These are phyloP conservation scores for Pollachius pollachius DNA, from an alignment of 2,113 vertebrate genomes.

Conservation along the genomic window DNA sequence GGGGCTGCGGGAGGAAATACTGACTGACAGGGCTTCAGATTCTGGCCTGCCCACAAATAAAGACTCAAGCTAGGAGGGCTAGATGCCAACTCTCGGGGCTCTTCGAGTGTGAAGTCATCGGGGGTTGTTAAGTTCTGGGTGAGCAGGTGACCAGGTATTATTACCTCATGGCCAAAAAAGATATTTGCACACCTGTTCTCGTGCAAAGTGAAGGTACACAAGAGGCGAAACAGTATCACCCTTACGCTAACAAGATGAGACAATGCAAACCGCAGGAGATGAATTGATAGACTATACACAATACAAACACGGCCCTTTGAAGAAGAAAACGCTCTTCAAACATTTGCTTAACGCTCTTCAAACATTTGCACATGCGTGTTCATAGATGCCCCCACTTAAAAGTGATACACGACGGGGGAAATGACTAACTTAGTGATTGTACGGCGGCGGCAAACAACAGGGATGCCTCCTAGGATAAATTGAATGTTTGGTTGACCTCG, in stretches of 20 bases:
- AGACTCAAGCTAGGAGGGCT: constrained; percentile 23
- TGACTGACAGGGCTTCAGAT: constrained; percentile 38
- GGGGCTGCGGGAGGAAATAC: constrained; percentile 32
- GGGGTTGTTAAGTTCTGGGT: not conserved
- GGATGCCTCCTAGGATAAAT: not conserved
- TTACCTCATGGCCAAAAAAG: constrained; percentile 32
- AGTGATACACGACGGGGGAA: not conserved
- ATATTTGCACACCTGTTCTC: constrained; percentile 61
- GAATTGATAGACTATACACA: constrained; percentile 30
- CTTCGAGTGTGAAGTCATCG: too few species aligned
- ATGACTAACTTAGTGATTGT: not conserved
- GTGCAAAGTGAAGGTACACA: constrained; percentile 28
- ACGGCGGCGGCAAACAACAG: not conserved
- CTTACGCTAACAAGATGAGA: constrained; percentile 12
- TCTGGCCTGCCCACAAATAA: constrained; percentile 28
- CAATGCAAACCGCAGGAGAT: not conserved
- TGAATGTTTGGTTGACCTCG: constrained; percentile 5
- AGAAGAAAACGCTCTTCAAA: constrained; percentile 17
- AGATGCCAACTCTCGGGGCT: constrained; percentile 17
- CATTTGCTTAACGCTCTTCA: constrained; percentile 13
- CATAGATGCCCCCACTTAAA: not conserved
- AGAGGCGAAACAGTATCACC: not conserved
- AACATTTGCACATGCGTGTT: constrained; percentile 28
- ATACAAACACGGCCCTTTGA: constrained; percentile 11
- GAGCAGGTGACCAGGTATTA: constrained; percentile 28